Evolutionary conservation across 1,140 invertebrate genomes (phyloP).

Genomic region (Nylanderia fulva): DNA sequence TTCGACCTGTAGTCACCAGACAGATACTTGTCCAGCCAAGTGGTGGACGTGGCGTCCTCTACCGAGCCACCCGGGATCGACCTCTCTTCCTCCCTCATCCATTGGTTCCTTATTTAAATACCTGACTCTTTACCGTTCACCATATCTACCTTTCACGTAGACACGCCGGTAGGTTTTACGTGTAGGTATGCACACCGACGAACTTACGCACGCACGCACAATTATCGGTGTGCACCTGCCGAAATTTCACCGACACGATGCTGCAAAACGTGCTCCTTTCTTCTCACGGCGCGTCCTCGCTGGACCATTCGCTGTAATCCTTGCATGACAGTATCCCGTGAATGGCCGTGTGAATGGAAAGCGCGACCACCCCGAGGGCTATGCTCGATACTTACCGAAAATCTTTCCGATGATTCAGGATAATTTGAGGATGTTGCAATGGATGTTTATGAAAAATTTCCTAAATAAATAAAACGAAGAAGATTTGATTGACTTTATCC

Average conservation of each 20-base stretch:
- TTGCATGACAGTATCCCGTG: neutral
- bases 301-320: neutral
- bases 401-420: neutral
- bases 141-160: conserved; percentile 65
- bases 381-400: conserved; percentile 14
- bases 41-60: conserved; percentile 79
- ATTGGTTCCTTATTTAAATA: conserved; percentile 80
- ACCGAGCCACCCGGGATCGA: conserved; percentile 68
- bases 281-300: neutral
- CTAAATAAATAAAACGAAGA: neutral
- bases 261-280: neutral
- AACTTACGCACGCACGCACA: neutral
- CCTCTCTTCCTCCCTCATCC: conserved; percentile 47
- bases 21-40: conserved; percentile 65
- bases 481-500: neutral
- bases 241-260: conserved; percentile 63
- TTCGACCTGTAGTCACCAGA: conserved; percentile 41
- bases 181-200: neutral
- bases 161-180: neutral
- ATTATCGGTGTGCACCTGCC: conserved; percentile 63
- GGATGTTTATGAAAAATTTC: neutral
- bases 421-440: conserved; percentile 1
- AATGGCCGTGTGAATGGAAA: conserved; percentile 59
- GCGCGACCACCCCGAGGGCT: neutral
- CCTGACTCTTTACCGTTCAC: conserved; percentile 77